Conservation (phyloP, 2,888 invertebrate genomes). For the Drosophila colorata region DNA sequence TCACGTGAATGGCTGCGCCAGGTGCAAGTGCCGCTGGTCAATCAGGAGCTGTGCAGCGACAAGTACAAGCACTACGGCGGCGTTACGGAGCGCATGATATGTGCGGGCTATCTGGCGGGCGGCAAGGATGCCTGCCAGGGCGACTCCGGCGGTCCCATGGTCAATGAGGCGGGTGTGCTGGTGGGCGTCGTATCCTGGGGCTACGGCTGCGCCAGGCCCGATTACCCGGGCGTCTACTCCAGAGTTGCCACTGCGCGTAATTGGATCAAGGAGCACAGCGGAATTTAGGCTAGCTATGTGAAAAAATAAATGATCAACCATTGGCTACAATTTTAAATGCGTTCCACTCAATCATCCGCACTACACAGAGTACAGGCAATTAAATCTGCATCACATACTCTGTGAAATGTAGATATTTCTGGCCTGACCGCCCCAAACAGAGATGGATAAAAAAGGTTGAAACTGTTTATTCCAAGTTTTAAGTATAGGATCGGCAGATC, state of each 20-base stretch:
- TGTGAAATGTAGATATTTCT: no score
- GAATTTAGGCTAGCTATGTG: slow-evolving; percentile 58
- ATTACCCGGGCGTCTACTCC: slow-evolving; percentile 86
- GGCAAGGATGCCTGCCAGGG: slow-evolving; percentile 87
- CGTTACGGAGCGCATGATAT: slow-evolving; percentile 87
- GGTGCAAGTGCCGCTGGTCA: slow-evolving; percentile 87
- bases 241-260: slow-evolving; percentile 83
- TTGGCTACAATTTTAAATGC: no score
- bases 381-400: no score
- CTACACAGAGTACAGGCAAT: no score
- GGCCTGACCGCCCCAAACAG: no score
- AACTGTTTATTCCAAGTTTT: no score
- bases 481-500: no score
- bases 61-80: slow-evolving; percentile 86
- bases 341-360: no score
- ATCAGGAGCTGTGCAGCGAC: slow-evolving; percentile 85
- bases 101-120: slow-evolving; percentile 87
- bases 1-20: slow-evolving; percentile 85
- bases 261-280: slow-evolving; percentile 83
- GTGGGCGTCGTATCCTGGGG: slow-evolving; percentile 86
- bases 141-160: slow-evolving; percentile 84
- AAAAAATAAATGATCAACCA: neutral
- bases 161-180: slow-evolving; percentile 73
- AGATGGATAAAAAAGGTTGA: no score
- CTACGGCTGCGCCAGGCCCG: slow-evolving; percentile 86